Base-by-base conservation (phyloP, 2,888 invertebrate genomes). In the Neria commutata region DNA sequence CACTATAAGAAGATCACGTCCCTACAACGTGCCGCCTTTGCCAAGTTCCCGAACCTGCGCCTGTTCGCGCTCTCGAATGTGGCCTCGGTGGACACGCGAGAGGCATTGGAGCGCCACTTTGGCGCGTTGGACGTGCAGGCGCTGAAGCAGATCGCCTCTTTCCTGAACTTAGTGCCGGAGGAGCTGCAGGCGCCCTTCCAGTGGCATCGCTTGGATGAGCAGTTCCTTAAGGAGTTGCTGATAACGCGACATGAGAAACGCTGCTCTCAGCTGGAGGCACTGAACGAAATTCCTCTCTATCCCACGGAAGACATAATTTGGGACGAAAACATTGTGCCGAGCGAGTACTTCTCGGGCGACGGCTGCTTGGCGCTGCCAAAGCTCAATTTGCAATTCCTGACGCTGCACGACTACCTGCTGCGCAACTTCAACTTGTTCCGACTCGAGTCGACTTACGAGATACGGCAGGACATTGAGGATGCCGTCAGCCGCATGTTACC, bases 291-390 rank as follows among this genome's bases (percentile, higher is more conserved):
- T 95, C 98, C 99, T 0, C 84, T 99, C 0, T 99, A 99, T 79
- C 99, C 99, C 0, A 98, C 97, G 0, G 99, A 99, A 80, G 91
- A 93, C 60, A 91, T 98, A 2, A 95, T 99, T 70, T 99, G 99
- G 99, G 95, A 99, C 81, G 98, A 99, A 81, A 98, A 98, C 77
- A 89, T 99, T 45, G 98, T 99, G 0, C 99, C 99, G 0, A 93
- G 95, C 0, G 97, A 98, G 74, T 97, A 97, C 78, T 98, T 93
- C 83, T 93, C 94, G 42, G 97, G 98, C 0, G 98, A 98, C 80
- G 95, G 92, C 19, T 95, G 95, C 70, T 84, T 99, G 29, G 98
- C 99, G 0, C 84, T 99, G 64, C 98, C 99, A 0, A 99, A 99
- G 80, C 84, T 99, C 3, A 99, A 99, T 83, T 85, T 99, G 5